phyloP scores from a whole-genome alignment of 2,888 invertebrate species.

The Pseudanteris insignis region DNA sequence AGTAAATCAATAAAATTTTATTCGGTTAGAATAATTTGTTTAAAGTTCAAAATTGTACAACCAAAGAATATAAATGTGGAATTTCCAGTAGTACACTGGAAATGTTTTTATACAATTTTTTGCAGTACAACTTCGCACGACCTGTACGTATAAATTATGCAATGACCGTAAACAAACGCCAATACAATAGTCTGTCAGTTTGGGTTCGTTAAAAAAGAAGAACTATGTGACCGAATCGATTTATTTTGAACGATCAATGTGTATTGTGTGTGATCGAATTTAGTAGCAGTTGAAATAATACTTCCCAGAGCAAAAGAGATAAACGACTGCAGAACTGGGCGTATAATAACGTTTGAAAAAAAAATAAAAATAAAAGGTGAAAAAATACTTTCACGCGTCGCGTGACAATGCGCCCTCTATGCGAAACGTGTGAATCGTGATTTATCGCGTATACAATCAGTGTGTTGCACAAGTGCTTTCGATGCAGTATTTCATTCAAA shows the following conservation, averaged over 20 bases:
- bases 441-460: not conserved
- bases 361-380: not conserved
- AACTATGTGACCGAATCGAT: conserved; percentile 35
- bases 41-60: too few relatives aligned
- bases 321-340: too few relatives aligned
- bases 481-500: not conserved
- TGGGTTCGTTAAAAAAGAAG: conserved; percentile 39
- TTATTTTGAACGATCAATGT: conserved; percentile 24
- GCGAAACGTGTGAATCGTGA: not conserved
- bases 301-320: conserved; percentile 3
- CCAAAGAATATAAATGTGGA: conserved; percentile 18
- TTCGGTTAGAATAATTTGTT: too few relatives aligned
- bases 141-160: conserved; percentile 38
- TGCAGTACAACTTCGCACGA: conserved; percentile 26
- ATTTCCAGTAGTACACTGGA: conserved; percentile 23
- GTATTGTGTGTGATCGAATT: conserved; percentile 24
- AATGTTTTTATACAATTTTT: too few relatives aligned
- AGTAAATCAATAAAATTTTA: too few relatives aligned
- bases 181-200: conserved; percentile 25
- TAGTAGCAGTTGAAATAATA: conserved; percentile 12
- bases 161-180: conserved; percentile 35
- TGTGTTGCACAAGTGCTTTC: not conserved
- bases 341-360: too few relatives aligned
- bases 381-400: not conserved
- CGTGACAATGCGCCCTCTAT: conserved; percentile 11